Percentiles rank a stretch among this genome's conserved stretches.
phyloP scores from a whole-genome alignment of 2,797 vertebrate genomes.

The Channa striata region DNA sequence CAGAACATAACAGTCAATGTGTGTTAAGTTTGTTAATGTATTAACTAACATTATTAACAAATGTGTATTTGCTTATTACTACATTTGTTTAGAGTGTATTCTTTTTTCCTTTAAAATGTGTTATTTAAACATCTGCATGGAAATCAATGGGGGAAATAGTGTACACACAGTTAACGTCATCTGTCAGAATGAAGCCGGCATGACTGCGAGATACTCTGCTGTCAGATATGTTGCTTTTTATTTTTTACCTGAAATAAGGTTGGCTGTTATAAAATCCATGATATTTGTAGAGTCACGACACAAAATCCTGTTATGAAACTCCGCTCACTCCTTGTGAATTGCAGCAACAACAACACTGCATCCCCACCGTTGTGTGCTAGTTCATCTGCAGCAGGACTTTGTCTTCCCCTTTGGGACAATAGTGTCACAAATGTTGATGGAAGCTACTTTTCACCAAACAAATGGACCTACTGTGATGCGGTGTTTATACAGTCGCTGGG shows the following conservation, averaged over 20 bases:
- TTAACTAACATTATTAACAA: too few species aligned
- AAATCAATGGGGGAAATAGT: background rate
- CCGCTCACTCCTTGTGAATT: constrained; percentile 6
- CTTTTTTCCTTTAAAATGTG: too few species aligned
- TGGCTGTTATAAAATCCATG: background rate
- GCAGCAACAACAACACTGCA: constrained; percentile 22
- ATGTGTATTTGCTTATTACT: too few species aligned
- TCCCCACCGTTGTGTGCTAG: constrained; percentile 17
- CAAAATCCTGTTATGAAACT: constrained; percentile 20
- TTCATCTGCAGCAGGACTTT: constrained; percentile 49
- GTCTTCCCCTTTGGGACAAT: constrained; percentile 47
- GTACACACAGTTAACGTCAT: too few species aligned
- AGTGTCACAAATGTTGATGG: constrained; percentile 47
- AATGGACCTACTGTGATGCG: constrained; percentile 71
- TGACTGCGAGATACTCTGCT: background rate
- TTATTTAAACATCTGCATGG: background rate
- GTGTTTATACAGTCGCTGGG: constrained; percentile 61
- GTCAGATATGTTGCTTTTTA: background rate
- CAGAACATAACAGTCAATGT: too few species aligned
- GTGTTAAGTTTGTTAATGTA: too few species aligned
- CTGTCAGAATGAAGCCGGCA: background rate
- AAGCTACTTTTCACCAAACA: constrained; percentile 65
- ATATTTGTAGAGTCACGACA: constrained; percentile 14
- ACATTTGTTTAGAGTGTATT: too few species aligned
- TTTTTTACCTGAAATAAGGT: background rate